These are phyloP conservation scores for Eupithecia dodoneata DNA, from an alignment of 2,888 invertebrate genomes.

Conservation along the genomic window DNA sequence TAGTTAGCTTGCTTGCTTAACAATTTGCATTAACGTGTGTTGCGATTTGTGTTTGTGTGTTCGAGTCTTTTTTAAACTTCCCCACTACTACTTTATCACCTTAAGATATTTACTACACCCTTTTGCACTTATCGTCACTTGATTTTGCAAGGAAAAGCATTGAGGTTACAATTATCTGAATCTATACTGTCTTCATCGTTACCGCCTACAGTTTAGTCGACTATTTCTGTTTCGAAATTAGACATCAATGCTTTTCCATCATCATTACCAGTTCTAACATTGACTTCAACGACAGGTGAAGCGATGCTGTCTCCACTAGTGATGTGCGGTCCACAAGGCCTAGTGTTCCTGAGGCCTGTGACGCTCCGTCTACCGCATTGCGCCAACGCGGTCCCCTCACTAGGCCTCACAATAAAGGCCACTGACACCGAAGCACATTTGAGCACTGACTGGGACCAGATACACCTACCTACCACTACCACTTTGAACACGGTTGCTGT, in stretches of 20 bases:
- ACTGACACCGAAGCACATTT: conserved; percentile 93
- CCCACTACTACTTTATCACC: conserved; percentile 39
- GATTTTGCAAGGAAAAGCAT: conserved; percentile 33
- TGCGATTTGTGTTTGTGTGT: conserved; percentile 84
- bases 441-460: conserved; percentile 93
- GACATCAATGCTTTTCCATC: conserved; percentile 38
- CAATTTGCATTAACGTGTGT: conserved; percentile 65
- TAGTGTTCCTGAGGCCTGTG: conserved; percentile 94
- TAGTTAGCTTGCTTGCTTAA: conserved; percentile 53
- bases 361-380: conserved; percentile 96
- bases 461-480: conserved; percentile 91
- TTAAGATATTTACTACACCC: conserved; percentile 30
- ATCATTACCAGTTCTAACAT: conserved; percentile 31
- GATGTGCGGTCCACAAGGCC: conserved; percentile 98
- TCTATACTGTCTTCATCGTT: neutral
- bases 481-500: conserved; percentile 95
- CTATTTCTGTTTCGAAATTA: neutral
- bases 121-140: conserved; percentile 31
- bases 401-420: conserved; percentile 90
- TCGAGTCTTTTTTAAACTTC: conserved; percentile 49
- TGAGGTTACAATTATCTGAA: conserved; percentile 28
- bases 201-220: neutral
- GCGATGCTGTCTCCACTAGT: conserved; percentile 96
- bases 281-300: conserved; percentile 87
- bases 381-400: conserved; percentile 90